Evolutionary conservation across 2,113 vertebrate species (phyloP).

Genomic region (Panthera uncia): DNA sequence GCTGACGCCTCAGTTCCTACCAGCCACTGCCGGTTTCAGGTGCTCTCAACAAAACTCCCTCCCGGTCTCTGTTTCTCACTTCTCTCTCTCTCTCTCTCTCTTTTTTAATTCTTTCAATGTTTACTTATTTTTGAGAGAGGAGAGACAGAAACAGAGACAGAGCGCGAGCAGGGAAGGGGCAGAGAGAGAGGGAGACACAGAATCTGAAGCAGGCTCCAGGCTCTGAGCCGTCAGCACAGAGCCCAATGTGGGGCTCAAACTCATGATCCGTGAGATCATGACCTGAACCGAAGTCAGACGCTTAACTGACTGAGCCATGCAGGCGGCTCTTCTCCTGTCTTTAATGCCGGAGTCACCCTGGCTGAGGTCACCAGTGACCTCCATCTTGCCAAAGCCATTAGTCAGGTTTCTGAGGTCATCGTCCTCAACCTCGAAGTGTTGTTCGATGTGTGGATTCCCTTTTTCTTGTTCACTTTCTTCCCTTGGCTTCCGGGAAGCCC

Average conservation of each 20-base stretch:
- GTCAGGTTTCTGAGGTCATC: neutral
- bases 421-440: neutral
- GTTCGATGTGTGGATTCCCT: neutral
- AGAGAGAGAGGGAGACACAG: too few species aligned
- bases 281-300: too few species aligned
- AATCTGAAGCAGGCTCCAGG: too few species aligned
- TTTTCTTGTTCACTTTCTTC: neutral
- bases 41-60: neutral
- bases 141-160: too few species aligned
- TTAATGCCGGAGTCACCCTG: neutral
- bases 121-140: too few species aligned
- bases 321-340: neutral
- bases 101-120: too few species aligned
- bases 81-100: too few species aligned
- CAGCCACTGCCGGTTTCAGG: neutral
- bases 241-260: accelerated
- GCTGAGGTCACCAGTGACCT: neutral
- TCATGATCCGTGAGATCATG: too few species aligned
- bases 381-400: neutral
- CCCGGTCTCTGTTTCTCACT: neutral
- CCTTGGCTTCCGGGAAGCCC: neutral
- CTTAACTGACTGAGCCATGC: too few species aligned
- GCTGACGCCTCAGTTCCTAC: neutral
- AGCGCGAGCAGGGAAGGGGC: too few species aligned
- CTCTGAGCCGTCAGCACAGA: too few species aligned